These are phyloP conservation scores for Rotaria socialis DNA, from an alignment of 2,888 invertebrate genomes.

Conservation along the genomic window DNA sequence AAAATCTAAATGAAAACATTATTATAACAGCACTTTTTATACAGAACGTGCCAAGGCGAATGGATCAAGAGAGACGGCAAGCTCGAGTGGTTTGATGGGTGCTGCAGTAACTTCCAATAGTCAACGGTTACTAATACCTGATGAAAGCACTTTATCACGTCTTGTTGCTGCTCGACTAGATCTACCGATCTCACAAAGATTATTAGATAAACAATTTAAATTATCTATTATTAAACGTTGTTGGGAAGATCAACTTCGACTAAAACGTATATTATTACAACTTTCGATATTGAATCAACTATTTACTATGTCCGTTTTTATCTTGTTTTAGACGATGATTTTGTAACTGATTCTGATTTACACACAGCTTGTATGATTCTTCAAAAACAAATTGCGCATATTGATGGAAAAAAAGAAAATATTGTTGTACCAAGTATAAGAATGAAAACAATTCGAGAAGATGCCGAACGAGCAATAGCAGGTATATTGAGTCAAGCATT, in stretches of 20 bases:
- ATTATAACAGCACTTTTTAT: background rate
- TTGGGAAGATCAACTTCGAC: slow-evolving; percentile 28
- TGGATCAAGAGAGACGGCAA: background rate
- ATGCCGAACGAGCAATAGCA: background rate
- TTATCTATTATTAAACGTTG: slow-evolving; percentile 30
- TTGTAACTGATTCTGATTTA: slow-evolving; percentile 17
- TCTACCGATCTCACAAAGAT: background rate
- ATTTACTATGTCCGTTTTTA: background rate
- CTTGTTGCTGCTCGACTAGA: slow-evolving; percentile 21
- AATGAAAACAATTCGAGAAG: slow-evolving; percentile 10
- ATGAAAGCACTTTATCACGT: slow-evolving; percentile 11
- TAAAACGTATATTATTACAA: background rate
- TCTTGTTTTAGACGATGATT: background rate
- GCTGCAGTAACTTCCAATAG: background rate
- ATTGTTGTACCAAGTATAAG: background rate
- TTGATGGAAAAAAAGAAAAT: slow-evolving; percentile 30
- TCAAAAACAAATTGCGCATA: background rate
- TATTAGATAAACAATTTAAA: background rate
- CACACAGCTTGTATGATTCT: background rate
- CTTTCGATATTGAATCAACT: background rate
- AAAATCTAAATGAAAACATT: background rate
- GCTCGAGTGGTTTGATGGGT: background rate
- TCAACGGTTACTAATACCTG: background rate
- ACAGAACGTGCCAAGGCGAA: background rate
- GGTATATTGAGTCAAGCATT: background rate